phyloP scores from a whole-genome alignment of 1,140 invertebrate species.

The Drosophila paulistorum region DNA sequence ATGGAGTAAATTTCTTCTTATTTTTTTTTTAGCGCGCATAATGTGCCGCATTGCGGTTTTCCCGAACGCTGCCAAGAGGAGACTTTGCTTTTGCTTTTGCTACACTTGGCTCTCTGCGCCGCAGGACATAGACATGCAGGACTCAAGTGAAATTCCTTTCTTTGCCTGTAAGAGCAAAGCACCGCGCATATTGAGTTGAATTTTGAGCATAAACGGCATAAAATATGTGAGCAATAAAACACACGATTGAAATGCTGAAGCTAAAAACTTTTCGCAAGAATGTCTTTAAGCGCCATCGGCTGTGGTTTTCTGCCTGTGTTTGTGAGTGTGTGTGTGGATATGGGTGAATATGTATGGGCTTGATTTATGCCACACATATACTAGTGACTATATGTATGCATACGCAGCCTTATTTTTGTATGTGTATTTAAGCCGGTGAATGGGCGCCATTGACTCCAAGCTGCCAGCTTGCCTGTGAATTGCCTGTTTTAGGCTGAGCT shows the following conservation, averaged over 20 bases:
- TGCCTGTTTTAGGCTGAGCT: slow-evolving; percentile 66
- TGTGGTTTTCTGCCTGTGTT: slow-evolving; percentile 9
- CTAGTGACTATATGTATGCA: slow-evolving; percentile 37
- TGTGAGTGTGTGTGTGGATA: slow-evolving; percentile 17
- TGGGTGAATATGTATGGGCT: slow-evolving; percentile 37
- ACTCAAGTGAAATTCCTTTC: slow-evolving; percentile 54
- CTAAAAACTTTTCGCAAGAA: slow-evolving; percentile 75
- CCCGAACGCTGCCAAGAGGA: slow-evolving; percentile 62
- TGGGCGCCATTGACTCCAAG: slow-evolving; percentile 71
- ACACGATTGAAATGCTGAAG: slow-evolving; percentile 80
- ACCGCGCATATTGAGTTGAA: slow-evolving; percentile 62
- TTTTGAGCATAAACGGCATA: slow-evolving; percentile 81
- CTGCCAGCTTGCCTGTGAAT: slow-evolving; percentile 68
- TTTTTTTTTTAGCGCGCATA: slow-evolving; percentile 53
- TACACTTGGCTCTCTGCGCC: slow-evolving; percentile 33
- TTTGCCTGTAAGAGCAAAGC: slow-evolving; percentile 22
- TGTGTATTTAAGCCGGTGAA: slow-evolving; percentile 70
- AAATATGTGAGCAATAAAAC: slow-evolving; percentile 81
- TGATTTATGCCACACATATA: slow-evolving; percentile 75
- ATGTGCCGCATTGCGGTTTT: slow-evolving; percentile 80
- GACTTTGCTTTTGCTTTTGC: neutral
- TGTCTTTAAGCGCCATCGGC: slow-evolving; percentile 77
- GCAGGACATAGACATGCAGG: slow-evolving; percentile 52
- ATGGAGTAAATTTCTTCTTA: slow-evolving; percentile 63
- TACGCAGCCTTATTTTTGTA: slow-evolving; percentile 35